Percentiles rank a stretch among this genome's conserved stretches.
phyloP scores from a whole-genome alignment of 2,797 vertebrate species.

The Halcyon chelicuti region DNA sequence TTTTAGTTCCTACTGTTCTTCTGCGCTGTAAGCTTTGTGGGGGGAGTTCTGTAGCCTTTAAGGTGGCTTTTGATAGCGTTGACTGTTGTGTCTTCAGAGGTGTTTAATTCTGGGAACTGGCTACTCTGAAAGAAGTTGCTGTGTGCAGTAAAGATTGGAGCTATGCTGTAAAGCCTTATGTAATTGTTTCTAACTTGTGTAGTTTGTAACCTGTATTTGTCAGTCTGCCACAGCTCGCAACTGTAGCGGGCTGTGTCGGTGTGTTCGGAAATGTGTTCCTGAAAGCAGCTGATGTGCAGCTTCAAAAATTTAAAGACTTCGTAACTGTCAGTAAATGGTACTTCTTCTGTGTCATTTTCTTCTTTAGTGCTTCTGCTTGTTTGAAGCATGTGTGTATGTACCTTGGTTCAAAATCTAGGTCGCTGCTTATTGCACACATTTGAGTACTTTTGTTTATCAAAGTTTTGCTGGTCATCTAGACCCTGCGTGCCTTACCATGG shows the following conservation, averaged over 20 bases:
- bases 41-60: not conserved
- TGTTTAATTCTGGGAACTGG: not conserved
- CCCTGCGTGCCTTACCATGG: not conserved
- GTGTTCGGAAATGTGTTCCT: not conserved
- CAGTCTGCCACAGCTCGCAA: not conserved
- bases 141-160: not conserved
- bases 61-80: not conserved
- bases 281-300: not conserved
- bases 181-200: conserved; percentile 48
- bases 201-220: conserved; percentile 22
- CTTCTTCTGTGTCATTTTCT: not conserved
- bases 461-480: not conserved
- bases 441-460: not conserved
- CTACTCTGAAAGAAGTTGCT: conserved; percentile 4
- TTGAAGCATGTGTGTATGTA: not conserved
- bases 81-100: not conserved
- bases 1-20: not conserved
- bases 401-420: conserved; percentile 13
- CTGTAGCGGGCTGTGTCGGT: not conserved
- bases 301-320: conserved; percentile 2
- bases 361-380: not conserved
- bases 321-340: not conserved
- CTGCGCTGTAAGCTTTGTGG: not conserved
- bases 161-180: conserved; percentile 4
- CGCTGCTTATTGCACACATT: not conserved